Evolutionary conservation across 1,140 invertebrate species (phyloP).

Genomic region (Drosophila pseudoobscura): DNA sequence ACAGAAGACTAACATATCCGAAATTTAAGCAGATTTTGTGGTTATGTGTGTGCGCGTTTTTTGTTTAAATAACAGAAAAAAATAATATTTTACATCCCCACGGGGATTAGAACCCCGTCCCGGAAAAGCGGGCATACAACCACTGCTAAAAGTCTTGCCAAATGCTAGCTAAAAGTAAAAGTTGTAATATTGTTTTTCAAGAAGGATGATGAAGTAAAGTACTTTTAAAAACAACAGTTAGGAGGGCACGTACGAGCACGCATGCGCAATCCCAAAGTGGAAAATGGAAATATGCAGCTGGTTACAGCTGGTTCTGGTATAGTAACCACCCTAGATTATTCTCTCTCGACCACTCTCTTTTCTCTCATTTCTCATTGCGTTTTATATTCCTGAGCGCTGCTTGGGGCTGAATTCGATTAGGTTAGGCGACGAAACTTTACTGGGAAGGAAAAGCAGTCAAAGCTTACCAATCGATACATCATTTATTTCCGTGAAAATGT

Average conservation of each 20-base stretch:
- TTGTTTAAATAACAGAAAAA: neutral
- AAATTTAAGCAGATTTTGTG: neutral
- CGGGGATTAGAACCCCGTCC: too few species aligned
- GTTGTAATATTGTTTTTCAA: too few species aligned
- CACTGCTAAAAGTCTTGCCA: too few species aligned
- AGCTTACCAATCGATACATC: conserved; percentile 55
- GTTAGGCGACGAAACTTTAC: conserved; percentile 27
- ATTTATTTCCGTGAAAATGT: conserved; percentile 36
- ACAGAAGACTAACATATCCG: neutral
- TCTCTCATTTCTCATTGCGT: neutral
- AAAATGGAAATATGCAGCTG: too few species aligned
- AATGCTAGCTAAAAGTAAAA: too few species aligned
- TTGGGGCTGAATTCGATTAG: conserved; percentile 9
- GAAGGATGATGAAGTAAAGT: too few species aligned
- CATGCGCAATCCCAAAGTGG: conserved; percentile 10
- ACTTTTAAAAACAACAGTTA: too few species aligned
- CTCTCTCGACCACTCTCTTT: conserved; percentile 3
- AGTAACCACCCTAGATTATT: neutral
- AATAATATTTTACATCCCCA: too few species aligned
- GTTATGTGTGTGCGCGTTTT: neutral
- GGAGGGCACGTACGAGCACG: neutral
- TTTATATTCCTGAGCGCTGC: conserved; percentile 4
- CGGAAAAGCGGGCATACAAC: too few species aligned
- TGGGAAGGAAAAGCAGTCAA: conserved; percentile 29
- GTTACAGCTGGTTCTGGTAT: conserved; percentile 14